Base-by-base conservation (phyloP, 2,888 invertebrate genomes). In the Phortica okadai region DNA sequence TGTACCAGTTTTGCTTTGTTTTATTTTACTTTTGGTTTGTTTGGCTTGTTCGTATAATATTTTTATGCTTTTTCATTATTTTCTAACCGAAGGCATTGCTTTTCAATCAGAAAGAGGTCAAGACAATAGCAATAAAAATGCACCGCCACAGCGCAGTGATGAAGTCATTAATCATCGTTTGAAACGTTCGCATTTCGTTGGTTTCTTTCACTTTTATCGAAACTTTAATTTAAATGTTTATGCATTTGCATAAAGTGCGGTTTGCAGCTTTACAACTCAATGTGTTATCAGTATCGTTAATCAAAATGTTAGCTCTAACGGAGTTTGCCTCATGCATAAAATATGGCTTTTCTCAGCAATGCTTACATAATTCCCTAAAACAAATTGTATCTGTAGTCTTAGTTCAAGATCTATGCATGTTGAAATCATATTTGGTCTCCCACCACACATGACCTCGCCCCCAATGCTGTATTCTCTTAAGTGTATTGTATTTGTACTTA, bases 91-190 rank as follows among this genome's bases (percentile, higher is more conserved):
- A 66, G 66, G 66, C 42, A 41, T 66, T 66, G 25, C 45, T 69
- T 72, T 72, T 21, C 33, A 33, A 33, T 62, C 41, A 10, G 54
- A 33, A 56, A 54, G n/a, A 25, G 70, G 70, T 72, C 70, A 72
- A 45, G 44, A 56, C 6, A 72, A 72, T 21, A 54, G n/a, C 56
- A 72, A 56, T 62, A 16, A 72, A 72, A 41, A 33, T 72, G 70
- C 70, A 72, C 14, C 45, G 25, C 33, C 8, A 16, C 25, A 42
- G 7, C 25, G 14, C 56, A 25, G 16, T 72, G 54, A 72, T 56
- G 54, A 72, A 72, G 56, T n/a, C 70, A 72, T 72, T 72, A 56
- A 72, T 72, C 70, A 56, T 72, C 70, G 56, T 72, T 21, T 21
- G 0, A 21, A 21, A 21, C 21, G 21, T 21, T 21, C 21, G 21